Base-by-base conservation (phyloP, 2,888 invertebrate genomes). In the Spodoptera picta region DNA sequence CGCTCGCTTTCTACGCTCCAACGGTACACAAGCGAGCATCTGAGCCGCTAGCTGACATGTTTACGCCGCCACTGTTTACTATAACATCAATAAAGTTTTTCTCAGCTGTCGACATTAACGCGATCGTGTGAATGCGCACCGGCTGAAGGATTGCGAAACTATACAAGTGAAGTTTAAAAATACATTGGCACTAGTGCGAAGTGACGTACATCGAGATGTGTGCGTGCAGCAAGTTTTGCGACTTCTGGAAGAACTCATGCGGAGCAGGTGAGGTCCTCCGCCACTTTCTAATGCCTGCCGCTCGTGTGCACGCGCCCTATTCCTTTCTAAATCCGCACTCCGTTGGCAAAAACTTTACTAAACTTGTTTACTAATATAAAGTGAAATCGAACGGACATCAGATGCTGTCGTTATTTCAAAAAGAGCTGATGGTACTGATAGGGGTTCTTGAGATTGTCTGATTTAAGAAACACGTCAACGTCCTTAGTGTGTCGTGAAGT, bases 121-220 rank as follows among this genome's bases (percentile, higher is more conserved):
- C 83, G 86, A 88, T 83, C 81, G 87, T 87, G 84, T 86, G 87
- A 88, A 88, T 87, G 86, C 88, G 87, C 83, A 83, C 87, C 86
- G 87, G 86, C 87, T 91, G 90, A 90, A 90, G 89, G 84, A 89
- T 92, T 93, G 90, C 92, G 92, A 94, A 94, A 93, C 93, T 90
- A 79, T 92, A 91, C 90, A 90, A 92, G 94, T 94, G 93, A 93
- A 93, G 92, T 94, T 93, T 94, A 94, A 92, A 93, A 94, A 94
- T 94, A 94, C 91, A 92, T 93, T 93, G 90, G 91, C 92, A 90
- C 84, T 89, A 87, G 92, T 91, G 90, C 84, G 85, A 83, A 87
- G 92, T 92, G 91, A 91, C 90, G 90, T 83, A 82, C 76, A 77
- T 79, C 90, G 83, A 92, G 88, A 94, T 94, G 94, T 92, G 94